Evolutionary conservation across 2,797 vertebrate genomes (phyloP).

Genomic region (Danio aesculapii): DNA sequence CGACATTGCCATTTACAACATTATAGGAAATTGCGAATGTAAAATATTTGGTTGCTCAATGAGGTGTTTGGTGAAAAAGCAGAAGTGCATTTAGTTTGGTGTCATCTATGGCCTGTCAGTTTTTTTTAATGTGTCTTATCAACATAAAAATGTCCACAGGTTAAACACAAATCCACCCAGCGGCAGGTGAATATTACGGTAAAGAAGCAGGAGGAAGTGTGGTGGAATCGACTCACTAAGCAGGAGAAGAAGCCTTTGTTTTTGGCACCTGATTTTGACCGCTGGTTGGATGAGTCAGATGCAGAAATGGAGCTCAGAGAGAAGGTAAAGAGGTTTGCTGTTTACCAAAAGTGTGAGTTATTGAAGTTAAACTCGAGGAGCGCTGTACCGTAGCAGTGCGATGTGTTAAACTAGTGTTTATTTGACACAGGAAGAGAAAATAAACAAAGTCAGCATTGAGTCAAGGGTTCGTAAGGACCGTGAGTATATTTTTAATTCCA

Average conservation of each 20-base stretch:
- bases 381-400: not conserved
- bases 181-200: slow-evolving; percentile 91
- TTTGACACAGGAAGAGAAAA: slow-evolving; percentile 85
- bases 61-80: not conserved
- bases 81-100: not conserved
- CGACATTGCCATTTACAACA: slow-evolving; percentile 12
- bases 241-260: slow-evolving; percentile 92
- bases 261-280: slow-evolving; percentile 92
- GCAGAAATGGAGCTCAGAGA: slow-evolving; percentile 94
- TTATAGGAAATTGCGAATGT: not conserved
- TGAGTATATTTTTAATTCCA: slow-evolving; percentile 73
- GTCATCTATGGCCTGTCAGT: not conserved
- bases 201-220: slow-evolving; percentile 84
- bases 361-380: slow-evolving; percentile 7
- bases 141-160: slow-evolving; percentile 70
- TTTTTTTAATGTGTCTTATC: not conserved
- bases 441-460: slow-evolving; percentile 85
- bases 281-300: slow-evolving; percentile 96
- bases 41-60: not conserved
- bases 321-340: slow-evolving; percentile 80
- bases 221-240: slow-evolving; percentile 91
- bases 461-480: slow-evolving; percentile 83
- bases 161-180: slow-evolving; percentile 87
- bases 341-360: not conserved
- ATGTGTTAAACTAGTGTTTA: slow-evolving; percentile 28